Base-by-base conservation (phyloP, 2,113 vertebrate genomes). In the Halichoerus grypus region DNA sequence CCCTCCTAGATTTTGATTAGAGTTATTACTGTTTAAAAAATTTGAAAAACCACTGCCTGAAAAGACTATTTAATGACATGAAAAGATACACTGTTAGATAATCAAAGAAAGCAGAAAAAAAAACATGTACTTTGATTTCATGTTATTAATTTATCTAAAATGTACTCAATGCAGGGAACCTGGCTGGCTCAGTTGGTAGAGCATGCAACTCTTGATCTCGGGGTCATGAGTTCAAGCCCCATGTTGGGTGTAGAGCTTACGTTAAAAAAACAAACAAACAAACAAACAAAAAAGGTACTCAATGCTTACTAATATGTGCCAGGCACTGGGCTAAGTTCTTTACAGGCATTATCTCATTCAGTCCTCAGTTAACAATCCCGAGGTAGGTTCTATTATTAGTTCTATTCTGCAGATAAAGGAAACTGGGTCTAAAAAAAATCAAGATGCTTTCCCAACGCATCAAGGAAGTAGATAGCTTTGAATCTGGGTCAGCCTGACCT, bases 351-450 rank as follows among this genome's bases (percentile, higher is more conserved):
- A 83, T 22, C 36, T 95, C 36, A 93, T 55, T 95, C 69, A 91
- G 67, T 74, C 14, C n/a, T 36, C 16, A 59, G 31, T 87, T 72
- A 96, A 79, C 33, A 94, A 84, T 84, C 28, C 33, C 33, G 28
- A 94, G 39, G 69, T 11, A 80, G 67, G 31, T 89, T 90, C 79
- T 94, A 90, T 85, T 77, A 80, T 72, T 95, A 92, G 74, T n/a
- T 94, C 7, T 53, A 87, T 67, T 83, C 49, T 97, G 36, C 19
- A 92, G 85, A 89, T 53, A 87, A 87, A 91, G 21, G 18, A 96
- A 97, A 96, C 67, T 89, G 51, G 91, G 24, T 92, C 65, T 98
- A 12, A 24, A 74, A 74, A 76, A 93, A 79, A 79, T 88, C 61
- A 95, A 95, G 46, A 91, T 26, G 11, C 5, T 95, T 95, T 97